Percentiles rank a stretch among this genome's conserved stretches.
Conservation (phyloP, 2,113 vertebrate species). For the Ictidomys tridecemlineatus region DNA sequence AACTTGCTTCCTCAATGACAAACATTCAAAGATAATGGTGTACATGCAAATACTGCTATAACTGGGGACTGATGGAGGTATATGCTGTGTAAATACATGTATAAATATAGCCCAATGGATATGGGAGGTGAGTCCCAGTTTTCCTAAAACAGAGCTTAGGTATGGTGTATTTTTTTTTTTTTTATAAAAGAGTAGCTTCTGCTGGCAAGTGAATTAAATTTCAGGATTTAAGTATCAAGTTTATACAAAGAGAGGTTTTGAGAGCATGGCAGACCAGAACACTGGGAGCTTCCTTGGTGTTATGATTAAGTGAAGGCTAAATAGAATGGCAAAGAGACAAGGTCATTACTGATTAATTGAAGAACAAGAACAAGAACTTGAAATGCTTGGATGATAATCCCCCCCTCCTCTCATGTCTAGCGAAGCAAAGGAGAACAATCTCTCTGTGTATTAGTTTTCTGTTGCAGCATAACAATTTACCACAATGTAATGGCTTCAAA, state of each 20-base stretch:
- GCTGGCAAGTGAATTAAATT: conserved; percentile 15
- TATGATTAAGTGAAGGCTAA: conserved; percentile 5
- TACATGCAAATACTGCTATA: conserved; percentile 85
- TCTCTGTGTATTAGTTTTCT: neutral
- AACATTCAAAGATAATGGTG: conserved; percentile 80
- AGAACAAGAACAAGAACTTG: neutral
- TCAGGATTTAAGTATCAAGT: conserved; percentile 33
- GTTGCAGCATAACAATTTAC: neutral
- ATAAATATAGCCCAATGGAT: conserved; percentile 78
- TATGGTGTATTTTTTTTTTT: neutral
- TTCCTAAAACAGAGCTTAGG: conserved; percentile 80
- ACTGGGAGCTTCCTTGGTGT: neutral
- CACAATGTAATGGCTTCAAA: neutral
- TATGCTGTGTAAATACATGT: conserved; percentile 78
- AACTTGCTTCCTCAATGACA: conserved; percentile 86
- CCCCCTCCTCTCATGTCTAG: neutral
- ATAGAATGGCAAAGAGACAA: neutral
- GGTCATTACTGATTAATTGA: neutral
- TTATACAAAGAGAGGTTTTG: neutral
- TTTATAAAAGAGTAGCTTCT: neutral
- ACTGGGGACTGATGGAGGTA: conserved; percentile 84
- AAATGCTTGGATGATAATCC: neutral
- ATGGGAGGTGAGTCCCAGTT: conserved; percentile 71
- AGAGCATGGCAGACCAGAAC: neutral
- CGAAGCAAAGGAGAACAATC: neutral